Conservation (phyloP, 2,888 invertebrate species). For the Geophilus truncorum region DNA sequence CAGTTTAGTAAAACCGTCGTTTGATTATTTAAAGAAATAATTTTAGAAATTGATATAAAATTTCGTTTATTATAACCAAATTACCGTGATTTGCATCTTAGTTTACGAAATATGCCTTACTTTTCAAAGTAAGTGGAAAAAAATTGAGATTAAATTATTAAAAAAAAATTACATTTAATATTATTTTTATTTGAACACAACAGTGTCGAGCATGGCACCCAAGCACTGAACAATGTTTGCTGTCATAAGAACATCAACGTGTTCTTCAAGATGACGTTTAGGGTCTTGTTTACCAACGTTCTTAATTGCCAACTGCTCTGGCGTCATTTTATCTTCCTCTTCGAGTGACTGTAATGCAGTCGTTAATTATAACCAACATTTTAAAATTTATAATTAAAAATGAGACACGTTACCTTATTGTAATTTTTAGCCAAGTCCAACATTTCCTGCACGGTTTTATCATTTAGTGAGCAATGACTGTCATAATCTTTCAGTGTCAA, state of each 20-base stretch:
- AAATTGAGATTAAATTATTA: not conserved
- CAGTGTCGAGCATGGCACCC: slow-evolving; percentile 92
- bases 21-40: not conserved
- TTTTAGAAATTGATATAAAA: not conserved
- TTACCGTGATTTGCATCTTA: no score
- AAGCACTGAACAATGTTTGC: slow-evolving; percentile 96
- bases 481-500: slow-evolving; percentile 83
- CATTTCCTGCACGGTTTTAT: slow-evolving; percentile 92
- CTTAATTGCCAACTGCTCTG: slow-evolving; percentile 97
- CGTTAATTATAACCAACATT: no score
- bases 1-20: not conserved
- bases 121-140: no score
- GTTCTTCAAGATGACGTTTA: slow-evolving; percentile 97
- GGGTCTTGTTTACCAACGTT: slow-evolving; percentile 99
- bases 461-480: slow-evolving; percentile 88
- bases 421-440: slow-evolving; percentile 95
- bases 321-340: slow-evolving; percentile 99
- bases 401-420: no score
- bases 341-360: slow-evolving; percentile 66
- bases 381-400: no score
- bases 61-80: not conserved
- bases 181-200: slow-evolving; percentile 71
- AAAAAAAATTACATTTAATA: not conserved
- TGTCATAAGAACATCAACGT: slow-evolving; percentile 93
- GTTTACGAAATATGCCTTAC: no score